Evolutionary conservation across 2,797 vertebrate species (phyloP).

Genomic region (Acipenser ruthenus): DNA sequence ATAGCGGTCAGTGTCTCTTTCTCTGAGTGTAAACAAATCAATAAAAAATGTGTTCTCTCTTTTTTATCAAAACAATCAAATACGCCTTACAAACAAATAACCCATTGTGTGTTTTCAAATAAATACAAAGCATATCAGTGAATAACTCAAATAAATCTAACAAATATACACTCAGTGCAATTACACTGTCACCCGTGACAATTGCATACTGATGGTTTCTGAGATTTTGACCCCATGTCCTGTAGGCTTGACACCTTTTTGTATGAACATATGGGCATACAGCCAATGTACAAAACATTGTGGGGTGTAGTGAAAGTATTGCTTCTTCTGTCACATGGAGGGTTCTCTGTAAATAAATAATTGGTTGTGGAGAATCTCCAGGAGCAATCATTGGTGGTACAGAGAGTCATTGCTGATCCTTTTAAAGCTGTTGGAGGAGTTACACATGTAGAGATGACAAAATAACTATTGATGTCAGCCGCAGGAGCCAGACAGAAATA

Average conservation of each 20-base stretch:
- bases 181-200: too few species aligned
- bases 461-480: neutral
- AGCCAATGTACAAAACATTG: neutral
- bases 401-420: neutral
- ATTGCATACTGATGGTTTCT: neutral
- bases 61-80: too few species aligned
- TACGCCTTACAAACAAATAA: too few species aligned
- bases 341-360: constrained; percentile 35
- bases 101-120: too few species aligned
- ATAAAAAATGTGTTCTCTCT: too few species aligned
- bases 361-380: constrained; percentile 5
- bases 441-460: neutral
- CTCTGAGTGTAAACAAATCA: too few species aligned
- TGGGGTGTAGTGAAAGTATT: neutral
- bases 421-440: neutral
- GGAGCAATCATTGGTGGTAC: neutral
- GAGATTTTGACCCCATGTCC: neutral
- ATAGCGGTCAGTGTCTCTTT: too few species aligned
- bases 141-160: too few species aligned
- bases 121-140: too few species aligned
- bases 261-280: neutral
- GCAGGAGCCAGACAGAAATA: neutral
- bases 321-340: neutral
- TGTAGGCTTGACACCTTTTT: neutral
- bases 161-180: too few species aligned